phyloP scores from a whole-genome alignment of 2,113 vertebrate genomes.

The Megaleporinus macrocephalus region DNA sequence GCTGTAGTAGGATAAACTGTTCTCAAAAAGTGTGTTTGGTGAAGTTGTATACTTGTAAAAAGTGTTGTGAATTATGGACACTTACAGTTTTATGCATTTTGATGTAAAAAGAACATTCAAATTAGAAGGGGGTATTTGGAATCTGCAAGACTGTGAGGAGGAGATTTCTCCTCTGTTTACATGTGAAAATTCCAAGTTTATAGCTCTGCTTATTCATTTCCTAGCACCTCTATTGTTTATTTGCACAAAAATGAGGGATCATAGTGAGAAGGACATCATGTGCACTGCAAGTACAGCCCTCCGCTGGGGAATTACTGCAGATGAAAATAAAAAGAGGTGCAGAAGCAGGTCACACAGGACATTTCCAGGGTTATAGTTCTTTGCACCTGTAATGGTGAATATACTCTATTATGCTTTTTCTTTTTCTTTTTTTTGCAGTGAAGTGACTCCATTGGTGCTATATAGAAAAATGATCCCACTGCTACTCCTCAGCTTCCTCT shows the following conservation, averaged over 20 bases:
- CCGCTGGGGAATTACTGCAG: conserved; percentile 39
- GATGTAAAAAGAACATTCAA: not conserved
- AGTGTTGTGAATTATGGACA: not conserved
- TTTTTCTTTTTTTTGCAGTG: conserved; percentile 76
- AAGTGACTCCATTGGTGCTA: conserved; percentile 75
- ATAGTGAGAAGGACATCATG: conserved; percentile 43
- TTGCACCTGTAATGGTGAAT: not conserved
- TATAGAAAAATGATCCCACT: conserved; percentile 84
- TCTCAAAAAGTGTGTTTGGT: conserved; percentile 22
- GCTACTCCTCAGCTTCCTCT: conserved; percentile 86
- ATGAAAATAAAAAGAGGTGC: conserved; percentile 24
- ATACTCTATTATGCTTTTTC: not conserved
- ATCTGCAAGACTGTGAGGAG: not conserved
- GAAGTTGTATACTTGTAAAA: conserved; percentile 46
- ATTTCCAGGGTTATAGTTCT: too few relatives aligned
- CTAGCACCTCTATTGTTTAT: conserved; percentile 3
- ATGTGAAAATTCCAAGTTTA: not conserved
- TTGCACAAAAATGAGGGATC: conserved; percentile 18
- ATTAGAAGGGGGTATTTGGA: not conserved
- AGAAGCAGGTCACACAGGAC: conserved; percentile 19
- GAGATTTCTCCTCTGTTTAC: not conserved
- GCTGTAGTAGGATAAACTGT: not conserved
- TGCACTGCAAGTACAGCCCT: conserved; percentile 20
- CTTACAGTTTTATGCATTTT: conserved; percentile 6
- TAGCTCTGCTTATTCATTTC: not conserved